Base-by-base conservation (phyloP, 2,797 vertebrate genomes). In the Rhyacichthys aspro region DNA sequence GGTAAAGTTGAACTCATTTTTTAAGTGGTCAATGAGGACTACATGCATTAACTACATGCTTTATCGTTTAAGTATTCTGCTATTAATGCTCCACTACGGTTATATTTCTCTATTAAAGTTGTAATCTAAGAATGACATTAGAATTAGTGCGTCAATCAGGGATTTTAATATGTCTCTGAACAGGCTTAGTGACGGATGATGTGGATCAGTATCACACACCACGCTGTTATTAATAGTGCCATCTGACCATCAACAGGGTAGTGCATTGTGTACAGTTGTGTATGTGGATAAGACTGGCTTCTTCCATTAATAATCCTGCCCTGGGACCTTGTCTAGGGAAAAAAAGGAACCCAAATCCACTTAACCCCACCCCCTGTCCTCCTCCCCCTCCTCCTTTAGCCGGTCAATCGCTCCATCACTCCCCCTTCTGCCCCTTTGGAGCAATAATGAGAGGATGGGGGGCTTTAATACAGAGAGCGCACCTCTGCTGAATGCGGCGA, bases 281-380 rank as follows among this genome's bases (percentile, higher is more conserved):
- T 63, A 23, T 32, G 34, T 50, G 38, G 64, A 41, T 59, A 64
- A 77, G 3, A 16, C 33, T 5, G 2, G 43, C 41, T 58, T 73
- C 59, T 72, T 67, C 43, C 12, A 55, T 14, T 58, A 62, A 70
- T 86, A 88, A 90, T 89, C 78, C 79, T 23, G 44, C 55, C 42
- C 62, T 69, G 63, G 83, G 72, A 82, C 69, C 49, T 50, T 3
- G 74, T 85, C 78, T 84, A 67, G 74, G 59, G 78, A 83, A 60
- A 76, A 54, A 43, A 45, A 61, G 62, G 39, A 77, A 58, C 74
- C 72, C 32, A 87, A 85, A 84, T 87, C 80, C 72, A 86, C 74
- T 84, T 76, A 81, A 65, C 54, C 68, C 58, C 69, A 45, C 67
- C 17, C 44, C 39, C 16, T 45, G 28, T 28, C 43, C 67, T 17